These are phyloP conservation scores for Bombus turneri DNA, from an alignment of 1,140 invertebrate species.

Conservation along the genomic window DNA sequence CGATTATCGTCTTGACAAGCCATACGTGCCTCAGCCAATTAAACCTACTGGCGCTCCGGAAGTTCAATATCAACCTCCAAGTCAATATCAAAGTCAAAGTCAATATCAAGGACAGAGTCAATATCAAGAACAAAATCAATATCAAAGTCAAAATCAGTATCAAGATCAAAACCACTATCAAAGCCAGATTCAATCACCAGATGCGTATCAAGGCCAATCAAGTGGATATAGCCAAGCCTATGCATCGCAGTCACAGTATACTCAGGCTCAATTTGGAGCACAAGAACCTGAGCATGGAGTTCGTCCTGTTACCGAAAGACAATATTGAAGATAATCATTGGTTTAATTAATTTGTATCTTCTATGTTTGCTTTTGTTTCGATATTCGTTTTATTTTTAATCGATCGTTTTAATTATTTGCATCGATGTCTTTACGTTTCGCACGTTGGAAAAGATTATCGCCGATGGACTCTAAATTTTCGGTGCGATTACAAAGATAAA, in stretches of 20 bases:
- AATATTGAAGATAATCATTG: constrained; percentile 66
- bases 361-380: neutral
- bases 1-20: constrained; percentile 71
- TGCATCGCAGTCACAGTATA: neutral
- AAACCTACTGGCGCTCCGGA: constrained; percentile 44
- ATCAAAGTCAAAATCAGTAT: constrained; percentile 26
- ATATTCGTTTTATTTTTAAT: neutral
- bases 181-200: constrained; percentile 2
- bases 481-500: neutral
- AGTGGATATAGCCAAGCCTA: constrained; percentile 28
- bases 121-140: constrained; percentile 36
- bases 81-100: constrained; percentile 21
- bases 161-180: constrained; percentile 15
- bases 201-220: constrained; percentile 45
- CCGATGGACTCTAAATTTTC: neutral
- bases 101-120: constrained; percentile 41
- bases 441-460: neutral
- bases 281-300: constrained; percentile 45
- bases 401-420: neutral
- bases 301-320: constrained; percentile 76
- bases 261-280: neutral
- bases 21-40: constrained; percentile 76
- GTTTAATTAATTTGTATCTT: neutral
- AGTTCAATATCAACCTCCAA: constrained; percentile 14
- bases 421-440: neutral